Base-by-base conservation (phyloP, 2,888 invertebrate species). In the Lydus trimaculatus region DNA sequence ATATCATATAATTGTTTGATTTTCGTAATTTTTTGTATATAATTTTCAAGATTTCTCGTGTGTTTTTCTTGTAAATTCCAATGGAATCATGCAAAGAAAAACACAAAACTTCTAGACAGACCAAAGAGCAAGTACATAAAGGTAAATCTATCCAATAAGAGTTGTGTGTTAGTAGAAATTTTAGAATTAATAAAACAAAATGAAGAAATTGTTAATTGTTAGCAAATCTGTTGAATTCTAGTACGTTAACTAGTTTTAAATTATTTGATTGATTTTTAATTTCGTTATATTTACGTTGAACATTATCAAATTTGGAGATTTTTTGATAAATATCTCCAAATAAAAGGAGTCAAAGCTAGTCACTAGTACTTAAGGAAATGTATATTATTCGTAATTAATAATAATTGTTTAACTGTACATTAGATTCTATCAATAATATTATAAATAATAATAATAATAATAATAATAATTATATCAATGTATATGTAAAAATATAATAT, bases 161-260 rank as follows among this genome's bases (percentile, higher is more conserved):
- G n/a, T 28, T 31, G n/a, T 31, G 63, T 63, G 43, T 63, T 52
- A n/a, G 43, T 62, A 43, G 20, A 39, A 17, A n/a, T 7, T n/a
- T 43, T 43, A 43, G 39, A 31, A 63, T 25, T 25, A 28, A n/a
- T n/a, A n/a, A n/a, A n/a, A n/a, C n/a, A n/a, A n/a, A n/a, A n/a
- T n/a, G n/a, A 28, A 28, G 3, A 61, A 33, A 62, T 61, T 62
- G 64, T 68, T 68, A 52, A 64, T 33, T 65, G 71, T 71, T 71
- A 66, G 61, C 66, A 52, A 58, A 68, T 67, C 64, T 65, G 52
- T 69, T 66, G 61, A 61, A 61, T 25, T 17, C 64, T 64, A 68
- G 72, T 67, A 61, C 56, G 72, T 72, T 72, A 63, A 72, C 72
- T 72, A 72, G 72, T 72, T 72, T 70, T 70, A 70, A 67, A 64